Percentiles rank a stretch among this genome's conserved stretches.
phyloP scores from a whole-genome alignment of 1,140 invertebrate genomes.

The Trichogramma pretiosum region DNA sequence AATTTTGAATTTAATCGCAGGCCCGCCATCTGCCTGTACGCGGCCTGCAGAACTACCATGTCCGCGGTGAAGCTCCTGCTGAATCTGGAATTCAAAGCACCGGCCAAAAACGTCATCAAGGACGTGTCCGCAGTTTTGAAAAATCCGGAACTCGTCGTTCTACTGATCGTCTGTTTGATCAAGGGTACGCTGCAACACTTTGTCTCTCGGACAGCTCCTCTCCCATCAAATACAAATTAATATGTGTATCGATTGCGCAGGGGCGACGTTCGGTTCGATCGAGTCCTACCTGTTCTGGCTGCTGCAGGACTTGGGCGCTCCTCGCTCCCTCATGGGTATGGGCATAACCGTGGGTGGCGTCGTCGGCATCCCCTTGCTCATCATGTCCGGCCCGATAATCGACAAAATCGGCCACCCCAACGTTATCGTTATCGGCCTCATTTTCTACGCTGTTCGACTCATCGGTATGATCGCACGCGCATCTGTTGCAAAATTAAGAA shows the following conservation, averaged over 20 bases:
- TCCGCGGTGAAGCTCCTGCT: slow-evolving; percentile 63
- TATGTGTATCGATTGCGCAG: too few relatives aligned
- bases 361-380: slow-evolving; percentile 67
- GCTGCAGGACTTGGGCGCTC: slow-evolving; percentile 68
- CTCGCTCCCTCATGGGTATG: slow-evolving; percentile 72
- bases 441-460: slow-evolving; percentile 67
- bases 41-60: slow-evolving; percentile 57
- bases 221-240: too few relatives aligned
- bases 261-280: slow-evolving; percentile 73
- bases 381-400: slow-evolving; percentile 70
- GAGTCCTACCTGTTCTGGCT: slow-evolving; percentile 84
- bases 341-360: slow-evolving; percentile 72
- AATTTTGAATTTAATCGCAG: slow-evolving; percentile 52
- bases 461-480: slow-evolving; percentile 47
- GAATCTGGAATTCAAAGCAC: slow-evolving; percentile 69
- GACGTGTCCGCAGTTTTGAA: slow-evolving; percentile 62
- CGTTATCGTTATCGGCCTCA: slow-evolving; percentile 69
- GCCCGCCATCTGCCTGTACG: slow-evolving; percentile 74
- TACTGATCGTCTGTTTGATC: slow-evolving; percentile 68
- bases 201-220: too few relatives aligned
- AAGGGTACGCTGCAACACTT: slow-evolving; percentile 64
- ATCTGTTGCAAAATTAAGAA: slow-evolving; percentile 21
- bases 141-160: slow-evolving; percentile 63
- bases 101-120: slow-evolving; percentile 60
- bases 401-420: slow-evolving; percentile 70